phyloP scores from a whole-genome alignment of 1,140 invertebrate genomes.

The Euwallacea similis region DNA sequence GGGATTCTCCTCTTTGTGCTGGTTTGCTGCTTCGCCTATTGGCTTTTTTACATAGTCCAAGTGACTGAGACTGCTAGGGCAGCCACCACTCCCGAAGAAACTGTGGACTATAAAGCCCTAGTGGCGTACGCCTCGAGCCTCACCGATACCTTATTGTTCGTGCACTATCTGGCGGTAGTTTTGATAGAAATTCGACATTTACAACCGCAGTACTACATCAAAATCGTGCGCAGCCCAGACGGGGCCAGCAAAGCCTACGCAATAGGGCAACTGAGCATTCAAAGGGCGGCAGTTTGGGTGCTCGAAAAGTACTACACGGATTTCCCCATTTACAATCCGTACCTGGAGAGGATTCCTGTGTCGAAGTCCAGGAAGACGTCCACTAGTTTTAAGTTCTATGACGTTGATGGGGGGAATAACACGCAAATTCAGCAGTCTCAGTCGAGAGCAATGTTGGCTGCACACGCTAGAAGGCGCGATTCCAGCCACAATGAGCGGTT shows the following conservation, averaged over 20 bases:
- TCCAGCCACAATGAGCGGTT: constrained; percentile 94
- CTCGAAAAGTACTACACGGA: constrained; percentile 95
- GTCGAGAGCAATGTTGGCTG: constrained; percentile 67
- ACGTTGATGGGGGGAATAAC: constrained; percentile 84
- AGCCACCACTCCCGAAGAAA: constrained; percentile 74
- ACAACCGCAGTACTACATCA: constrained; percentile 87
- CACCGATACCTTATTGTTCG: constrained; percentile 90
- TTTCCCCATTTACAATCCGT: constrained; percentile 96
- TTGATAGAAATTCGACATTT: constrained; percentile 90
- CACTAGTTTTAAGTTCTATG: constrained; percentile 94
- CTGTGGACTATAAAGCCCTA: constrained; percentile 78
- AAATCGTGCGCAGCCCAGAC: constrained; percentile 92
- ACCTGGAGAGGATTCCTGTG: constrained; percentile 86
- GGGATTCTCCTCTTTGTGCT: constrained; percentile 87
- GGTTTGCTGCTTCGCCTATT: constrained; percentile 92
- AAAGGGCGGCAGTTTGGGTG: constrained; percentile 91
- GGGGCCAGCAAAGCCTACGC: constrained; percentile 83
- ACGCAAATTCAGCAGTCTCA: constrained; percentile 69
- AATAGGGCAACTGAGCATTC: constrained; percentile 91
- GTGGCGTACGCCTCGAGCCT: constrained; percentile 89
- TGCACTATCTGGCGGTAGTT: constrained; percentile 92
- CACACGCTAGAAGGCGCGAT: constrained; percentile 72
- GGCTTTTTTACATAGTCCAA: constrained; percentile 96
- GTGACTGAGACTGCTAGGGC: constrained; percentile 78
- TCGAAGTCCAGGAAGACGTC: constrained; percentile 78